A percentile compares a stretch with the other conserved stretches of the same genome.
Evolutionary conservation across 2,888 invertebrate genomes (phyloP).

Genomic region (Globia sparganii): DNA sequence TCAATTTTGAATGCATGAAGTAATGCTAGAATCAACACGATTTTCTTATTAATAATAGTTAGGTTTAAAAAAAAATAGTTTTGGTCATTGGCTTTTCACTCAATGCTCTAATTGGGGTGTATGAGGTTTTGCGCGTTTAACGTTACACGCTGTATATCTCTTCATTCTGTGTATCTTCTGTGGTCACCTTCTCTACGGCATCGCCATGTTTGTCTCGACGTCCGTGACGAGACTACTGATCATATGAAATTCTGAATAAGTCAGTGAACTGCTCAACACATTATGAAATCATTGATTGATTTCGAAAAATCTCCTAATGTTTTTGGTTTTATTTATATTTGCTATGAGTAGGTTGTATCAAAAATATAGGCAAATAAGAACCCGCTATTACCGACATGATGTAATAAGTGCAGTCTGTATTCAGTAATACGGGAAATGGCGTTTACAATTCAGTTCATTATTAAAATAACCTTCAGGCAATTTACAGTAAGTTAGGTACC

Average conservation of each 20-base stretch:
- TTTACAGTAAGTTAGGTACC: neutral
- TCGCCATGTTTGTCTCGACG: constrained; percentile 62
- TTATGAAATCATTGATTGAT: constrained; percentile 44
- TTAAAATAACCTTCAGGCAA: neutral
- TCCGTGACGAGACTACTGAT: constrained; percentile 67
- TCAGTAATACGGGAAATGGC: neutral
- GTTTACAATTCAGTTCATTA: neutral
- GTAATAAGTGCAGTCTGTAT: neutral
- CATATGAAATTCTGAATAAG: constrained; percentile 67
- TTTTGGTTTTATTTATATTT: neutral
- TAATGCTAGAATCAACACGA: no score
- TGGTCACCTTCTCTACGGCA: neutral
- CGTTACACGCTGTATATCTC: no score
- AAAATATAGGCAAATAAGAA: neutral
- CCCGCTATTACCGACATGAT: neutral
- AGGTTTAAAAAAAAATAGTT: no score
- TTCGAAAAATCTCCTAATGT: constrained; percentile 14
- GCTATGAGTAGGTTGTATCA: neutral
- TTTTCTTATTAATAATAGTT: no score
- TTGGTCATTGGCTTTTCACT: no score
- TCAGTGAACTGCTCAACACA: constrained; percentile 64
- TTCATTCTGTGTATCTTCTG: constrained; percentile 32
- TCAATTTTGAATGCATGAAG: no score
- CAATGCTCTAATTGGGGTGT: no score
- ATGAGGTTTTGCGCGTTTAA: no score